phyloP scores from a whole-genome alignment of 2,113 vertebrate genomes.

The Phyllostomus hastatus region DNA sequence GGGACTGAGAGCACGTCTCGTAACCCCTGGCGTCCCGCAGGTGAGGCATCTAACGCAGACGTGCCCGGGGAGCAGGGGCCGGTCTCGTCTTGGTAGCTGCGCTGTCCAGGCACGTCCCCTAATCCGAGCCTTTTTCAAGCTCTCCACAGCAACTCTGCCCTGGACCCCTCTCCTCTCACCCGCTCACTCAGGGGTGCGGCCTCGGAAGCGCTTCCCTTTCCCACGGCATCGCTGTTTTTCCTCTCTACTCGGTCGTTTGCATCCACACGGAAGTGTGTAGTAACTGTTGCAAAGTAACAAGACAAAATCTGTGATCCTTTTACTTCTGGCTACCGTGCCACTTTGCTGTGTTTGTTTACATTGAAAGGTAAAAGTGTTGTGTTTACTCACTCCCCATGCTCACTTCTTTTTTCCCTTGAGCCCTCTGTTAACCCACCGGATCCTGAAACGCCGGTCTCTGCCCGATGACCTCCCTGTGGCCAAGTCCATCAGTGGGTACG shows the following conservation, averaged over 20 bases:
- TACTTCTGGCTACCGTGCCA: not conserved
- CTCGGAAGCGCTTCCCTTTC: not conserved
- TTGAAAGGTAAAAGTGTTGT: not conserved
- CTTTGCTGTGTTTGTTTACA: not conserved
- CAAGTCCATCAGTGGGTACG: accelerated
- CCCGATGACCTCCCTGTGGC: accelerated
- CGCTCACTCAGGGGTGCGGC: not conserved
- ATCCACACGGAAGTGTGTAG: not conserved
- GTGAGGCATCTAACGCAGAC: not conserved
- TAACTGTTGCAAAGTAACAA: not conserved
- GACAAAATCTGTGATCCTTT: not conserved
- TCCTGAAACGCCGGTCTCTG: not conserved
- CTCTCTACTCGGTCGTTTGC: not conserved
- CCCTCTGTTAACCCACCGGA: not conserved
- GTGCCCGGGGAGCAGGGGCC: not conserved
- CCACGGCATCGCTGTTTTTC: not conserved
- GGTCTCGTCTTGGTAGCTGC: not conserved
- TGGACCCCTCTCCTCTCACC: not conserved
- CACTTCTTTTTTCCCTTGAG: not conserved
- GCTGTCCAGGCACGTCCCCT: not conserved
- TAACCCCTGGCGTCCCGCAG: not conserved
- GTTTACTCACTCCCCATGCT: not conserved
- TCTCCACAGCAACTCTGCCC: not conserved
- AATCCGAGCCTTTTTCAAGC: not conserved
- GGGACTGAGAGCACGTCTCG: accelerated